Percentiles rank a stretch among this genome's conserved stretches.
phyloP scores from a whole-genome alignment of 1,140 invertebrate genomes.

The Drosophila triauraria region DNA sequence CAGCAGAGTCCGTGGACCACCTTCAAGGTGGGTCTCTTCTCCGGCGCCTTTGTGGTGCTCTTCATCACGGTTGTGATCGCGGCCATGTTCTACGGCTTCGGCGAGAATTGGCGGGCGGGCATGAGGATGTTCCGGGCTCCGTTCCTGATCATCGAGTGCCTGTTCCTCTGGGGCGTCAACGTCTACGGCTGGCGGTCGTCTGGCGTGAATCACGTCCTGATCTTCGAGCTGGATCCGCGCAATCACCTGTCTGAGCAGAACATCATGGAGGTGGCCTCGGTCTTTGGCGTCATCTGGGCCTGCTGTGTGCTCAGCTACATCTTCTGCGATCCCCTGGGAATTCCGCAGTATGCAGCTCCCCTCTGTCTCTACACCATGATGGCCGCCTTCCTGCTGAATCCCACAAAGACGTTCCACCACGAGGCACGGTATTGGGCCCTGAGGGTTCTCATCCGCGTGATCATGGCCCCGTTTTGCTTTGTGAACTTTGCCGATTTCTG shows the following conservation, averaged over 20 bases:
- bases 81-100: conserved; percentile 86
- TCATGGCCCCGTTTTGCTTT: conserved; percentile 97
- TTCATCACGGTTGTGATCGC: conserved; percentile 90
- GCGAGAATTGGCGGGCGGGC: conserved; percentile 85
- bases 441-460: conserved; percentile 88
- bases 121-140: conserved; percentile 93
- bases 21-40: conserved; percentile 93
- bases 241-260: conserved; percentile 95
- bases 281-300: conserved; percentile 94
- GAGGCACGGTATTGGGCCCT: conserved; percentile 90
- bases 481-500: conserved; percentile 99
- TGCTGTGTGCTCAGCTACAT: conserved; percentile 88
- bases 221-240: conserved; percentile 96
- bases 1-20: conserved; percentile 93
- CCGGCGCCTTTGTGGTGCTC: conserved; percentile 93
- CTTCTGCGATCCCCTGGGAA: conserved; percentile 90
- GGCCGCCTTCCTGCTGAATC: conserved; percentile 92
- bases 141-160: conserved; percentile 92
- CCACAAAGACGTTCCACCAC: conserved; percentile 91
- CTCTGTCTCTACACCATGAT: conserved; percentile 90
- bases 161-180: conserved; percentile 95
- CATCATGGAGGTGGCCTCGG: conserved; percentile 94
- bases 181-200: conserved; percentile 95
- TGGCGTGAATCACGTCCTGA: conserved; percentile 94
- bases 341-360: conserved; percentile 92